These are phyloP conservation scores for Leptinotarsa texana DNA, from an alignment of 1,140 invertebrate genomes.

Conservation along the genomic window DNA sequence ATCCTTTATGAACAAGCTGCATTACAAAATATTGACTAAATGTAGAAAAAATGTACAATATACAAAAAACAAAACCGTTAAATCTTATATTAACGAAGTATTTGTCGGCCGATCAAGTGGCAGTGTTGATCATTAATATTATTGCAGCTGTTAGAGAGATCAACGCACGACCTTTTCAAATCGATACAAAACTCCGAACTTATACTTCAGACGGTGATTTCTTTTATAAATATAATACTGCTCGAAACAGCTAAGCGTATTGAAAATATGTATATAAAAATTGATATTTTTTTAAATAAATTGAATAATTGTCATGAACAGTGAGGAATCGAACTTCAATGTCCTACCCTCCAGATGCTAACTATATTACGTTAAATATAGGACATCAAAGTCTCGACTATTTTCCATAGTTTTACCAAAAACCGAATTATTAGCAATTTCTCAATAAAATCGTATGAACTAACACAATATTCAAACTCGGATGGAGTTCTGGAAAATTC, in stretches of 20 bases:
- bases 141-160: conserved; percentile 37
- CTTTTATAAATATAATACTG: conserved; percentile 14
- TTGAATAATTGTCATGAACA: no score
- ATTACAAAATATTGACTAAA: conserved; percentile 29
- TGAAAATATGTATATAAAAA: not conserved
- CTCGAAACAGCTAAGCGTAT: conserved; percentile 13
- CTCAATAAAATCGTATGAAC: no score
- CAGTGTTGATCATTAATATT: conserved; percentile 40
- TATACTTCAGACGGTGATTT: not conserved
- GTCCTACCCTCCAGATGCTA: no score
- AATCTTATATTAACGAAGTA: conserved; percentile 26
- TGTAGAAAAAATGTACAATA: conserved; percentile 33
- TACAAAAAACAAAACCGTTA: conserved; percentile 28
- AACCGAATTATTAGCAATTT: no score
- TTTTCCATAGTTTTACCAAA: no score
- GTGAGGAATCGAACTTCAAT: no score
- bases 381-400: no score
- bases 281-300: no score
- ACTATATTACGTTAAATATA: no score
- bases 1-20: conserved; percentile 28
- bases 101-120: conserved; percentile 30
- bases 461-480: no score
- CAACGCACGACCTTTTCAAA: conserved; percentile 17
- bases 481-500: no score
- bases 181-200: conserved; percentile 20